A percentile compares a stretch with the other conserved stretches of the same genome.
Conservation (phyloP, 1,140 invertebrate species). For the Vollenhovia emeryi region DNA sequence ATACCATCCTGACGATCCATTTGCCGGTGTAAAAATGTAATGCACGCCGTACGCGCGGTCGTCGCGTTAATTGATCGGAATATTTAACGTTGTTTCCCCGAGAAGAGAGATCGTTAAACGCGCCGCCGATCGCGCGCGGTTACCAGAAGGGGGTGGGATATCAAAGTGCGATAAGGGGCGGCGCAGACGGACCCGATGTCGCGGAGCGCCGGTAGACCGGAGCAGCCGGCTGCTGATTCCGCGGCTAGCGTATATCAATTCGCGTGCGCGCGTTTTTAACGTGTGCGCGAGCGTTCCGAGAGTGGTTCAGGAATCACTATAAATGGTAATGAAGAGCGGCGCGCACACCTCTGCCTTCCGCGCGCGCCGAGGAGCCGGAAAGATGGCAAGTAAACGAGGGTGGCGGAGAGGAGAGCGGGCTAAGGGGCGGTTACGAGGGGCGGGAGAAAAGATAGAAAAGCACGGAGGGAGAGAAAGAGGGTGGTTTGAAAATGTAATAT, state of each 20-base stretch:
- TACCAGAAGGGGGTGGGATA: neutral
- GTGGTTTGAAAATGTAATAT: conserved; percentile 82
- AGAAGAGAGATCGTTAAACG: conserved; percentile 2
- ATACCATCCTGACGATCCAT: neutral
- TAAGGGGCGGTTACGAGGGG: neutral
- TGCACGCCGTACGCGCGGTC: neutral
- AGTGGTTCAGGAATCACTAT: conserved; percentile 83
- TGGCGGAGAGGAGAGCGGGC: neutral
- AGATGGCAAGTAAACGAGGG: conserved; percentile 62
- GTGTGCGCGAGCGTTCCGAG: conserved; percentile 69
- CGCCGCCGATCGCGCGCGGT: neutral
- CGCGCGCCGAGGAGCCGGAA: conserved; percentile 54
- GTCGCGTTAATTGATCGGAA: neutral
- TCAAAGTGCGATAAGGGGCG: conserved; percentile 23
- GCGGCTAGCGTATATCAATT: conserved; percentile 52
- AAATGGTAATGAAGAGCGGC: conserved; percentile 83
- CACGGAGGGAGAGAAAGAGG: neutral
- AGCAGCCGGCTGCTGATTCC: conserved; percentile 57
- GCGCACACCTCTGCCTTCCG: conserved; percentile 64
- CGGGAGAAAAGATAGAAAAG: conserved; percentile 58
- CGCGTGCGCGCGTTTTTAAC: conserved; percentile 67
- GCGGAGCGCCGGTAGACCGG: conserved; percentile 16
- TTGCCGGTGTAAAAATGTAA: conserved; percentile 3
- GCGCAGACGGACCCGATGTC: neutral
- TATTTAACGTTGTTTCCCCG: neutral